Percentiles rank a stretch among this genome's conserved stretches.
phyloP scores from a whole-genome alignment of 92 coral and sea anemone species.

The Bergia puertoricense region DNA sequence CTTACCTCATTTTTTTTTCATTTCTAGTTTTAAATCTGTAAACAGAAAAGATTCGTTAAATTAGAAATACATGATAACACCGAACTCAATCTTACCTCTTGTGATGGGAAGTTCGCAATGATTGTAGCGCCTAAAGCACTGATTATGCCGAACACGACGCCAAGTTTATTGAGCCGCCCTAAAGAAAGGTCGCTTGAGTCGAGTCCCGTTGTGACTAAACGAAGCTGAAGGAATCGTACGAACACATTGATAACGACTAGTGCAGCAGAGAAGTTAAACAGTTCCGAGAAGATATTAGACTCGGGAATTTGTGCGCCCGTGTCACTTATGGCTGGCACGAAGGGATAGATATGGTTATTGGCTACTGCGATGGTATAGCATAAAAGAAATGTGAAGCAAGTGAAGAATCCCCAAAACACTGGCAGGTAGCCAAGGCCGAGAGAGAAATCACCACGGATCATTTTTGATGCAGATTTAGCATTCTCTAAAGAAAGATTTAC shows the following conservation, averaged over 20 bases:
- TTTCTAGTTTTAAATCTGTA: not conserved
- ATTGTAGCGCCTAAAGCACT: conserved; percentile 88
- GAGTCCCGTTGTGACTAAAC: conserved; percentile 62
- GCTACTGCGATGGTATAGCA: conserved; percentile 92
- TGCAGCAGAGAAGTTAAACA: conserved; percentile 84
- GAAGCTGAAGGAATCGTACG: conserved; percentile 88
- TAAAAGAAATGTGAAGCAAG: conserved; percentile 79
- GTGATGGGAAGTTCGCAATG: conserved; percentile 95
- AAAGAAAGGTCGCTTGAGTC: conserved; percentile 72
- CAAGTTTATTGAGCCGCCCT: conserved; percentile 78
- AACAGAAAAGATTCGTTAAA: not conserved
- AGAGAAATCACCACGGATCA: conserved; percentile 75
- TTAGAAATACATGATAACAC: not conserved
- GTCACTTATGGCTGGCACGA: conserved; percentile 98
- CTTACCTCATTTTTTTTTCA: not conserved
- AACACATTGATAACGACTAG: conserved; percentile 75
- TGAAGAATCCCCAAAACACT: conserved; percentile 85
- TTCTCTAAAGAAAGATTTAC: not conserved
- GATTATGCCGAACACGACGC: conserved; percentile 74
- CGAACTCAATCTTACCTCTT: conserved; percentile 67
- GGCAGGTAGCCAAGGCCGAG: conserved; percentile 94
- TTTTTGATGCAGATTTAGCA: conserved; percentile 4
- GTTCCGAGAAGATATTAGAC: conserved; percentile 89
- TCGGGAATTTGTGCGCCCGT: conserved; percentile 96
- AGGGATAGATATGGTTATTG: conserved; percentile 85